A percentile compares a stretch with the other conserved stretches of the same genome.
phyloP scores from a whole-genome alignment of 2,888 invertebrate species.

The Acanthoscelides obtectus region DNA sequence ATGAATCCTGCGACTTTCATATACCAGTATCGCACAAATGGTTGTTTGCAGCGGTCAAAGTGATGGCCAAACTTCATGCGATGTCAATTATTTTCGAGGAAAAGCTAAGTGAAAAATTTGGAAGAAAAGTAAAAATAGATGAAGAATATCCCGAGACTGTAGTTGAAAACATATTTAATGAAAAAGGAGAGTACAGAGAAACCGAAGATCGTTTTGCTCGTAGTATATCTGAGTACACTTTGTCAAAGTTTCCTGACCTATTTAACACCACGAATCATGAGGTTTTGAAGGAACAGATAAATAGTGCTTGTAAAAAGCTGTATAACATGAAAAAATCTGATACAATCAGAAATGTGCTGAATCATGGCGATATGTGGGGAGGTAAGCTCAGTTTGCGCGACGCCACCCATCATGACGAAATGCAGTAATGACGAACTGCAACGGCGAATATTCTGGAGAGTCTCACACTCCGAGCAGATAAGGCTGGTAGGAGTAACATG shows the following conservation, averaged over 20 bases:
- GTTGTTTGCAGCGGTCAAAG: neutral
- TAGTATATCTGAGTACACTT: neutral
- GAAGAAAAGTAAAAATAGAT: slow-evolving; percentile 23
- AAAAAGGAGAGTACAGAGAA: neutral
- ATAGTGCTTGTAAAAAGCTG: neutral
- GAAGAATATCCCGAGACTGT: slow-evolving; percentile 31
- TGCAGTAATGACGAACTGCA: no score
- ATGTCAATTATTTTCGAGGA: slow-evolving; percentile 37
- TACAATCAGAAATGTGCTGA: slow-evolving; percentile 39
- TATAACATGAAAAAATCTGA: slow-evolving; percentile 33
- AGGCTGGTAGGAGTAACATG: no score
- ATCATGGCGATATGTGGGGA: slow-evolving; percentile 37
- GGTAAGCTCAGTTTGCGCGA: slow-evolving; percentile 31
- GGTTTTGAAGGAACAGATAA: slow-evolving; percentile 13
- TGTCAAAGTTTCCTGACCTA: neutral
- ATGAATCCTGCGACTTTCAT: neutral
- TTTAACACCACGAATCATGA: slow-evolving; percentile 9
- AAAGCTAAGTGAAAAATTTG: slow-evolving; percentile 18
- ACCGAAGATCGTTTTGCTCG: neutral
- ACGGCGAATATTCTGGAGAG: no score
- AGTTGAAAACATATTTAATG: slow-evolving; percentile 16
- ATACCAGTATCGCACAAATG: neutral
- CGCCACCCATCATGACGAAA: no score
- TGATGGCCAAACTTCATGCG: slow-evolving; percentile 36
- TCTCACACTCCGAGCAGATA: no score